Conservation (phyloP, 37 sponge, comb jelly and placozoan species). For the Corticium candelabrum region DNA sequence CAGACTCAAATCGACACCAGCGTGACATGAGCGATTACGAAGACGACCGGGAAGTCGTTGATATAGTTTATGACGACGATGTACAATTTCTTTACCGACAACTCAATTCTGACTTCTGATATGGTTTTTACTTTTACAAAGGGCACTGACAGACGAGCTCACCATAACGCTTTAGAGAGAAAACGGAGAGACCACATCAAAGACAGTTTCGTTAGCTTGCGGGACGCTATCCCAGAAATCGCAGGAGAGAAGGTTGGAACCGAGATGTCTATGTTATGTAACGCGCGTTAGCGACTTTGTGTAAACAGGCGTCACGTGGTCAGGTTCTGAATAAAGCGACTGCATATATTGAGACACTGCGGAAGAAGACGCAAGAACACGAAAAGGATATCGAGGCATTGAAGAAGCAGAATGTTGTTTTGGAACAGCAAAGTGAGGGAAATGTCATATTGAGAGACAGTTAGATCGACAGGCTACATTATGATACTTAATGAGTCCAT, state of each 20-base stretch:
- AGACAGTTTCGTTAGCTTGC: slow-evolving; percentile 71
- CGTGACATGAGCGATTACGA: background rate
- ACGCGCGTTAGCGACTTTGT: too few species aligned
- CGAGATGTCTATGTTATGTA: too few species aligned
- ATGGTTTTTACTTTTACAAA: background rate
- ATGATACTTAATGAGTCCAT: too few species aligned
- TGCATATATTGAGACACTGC: slow-evolving; percentile 78
- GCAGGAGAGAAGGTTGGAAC: slow-evolving; percentile 75
- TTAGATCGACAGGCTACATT: too few species aligned
- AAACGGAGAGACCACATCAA: slow-evolving; percentile 92
- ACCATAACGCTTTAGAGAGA: slow-evolving; percentile 87
- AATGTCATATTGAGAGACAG: too few species aligned
- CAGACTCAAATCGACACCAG: too few species aligned
- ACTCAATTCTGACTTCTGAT: background rate
- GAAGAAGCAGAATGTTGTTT: slow-evolving; percentile 54
- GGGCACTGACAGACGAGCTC: slow-evolving; percentile 57
- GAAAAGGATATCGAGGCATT: slow-evolving; percentile 72
- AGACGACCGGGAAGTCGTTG: background rate
- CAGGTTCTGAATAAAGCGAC: slow-evolving; percentile 89
- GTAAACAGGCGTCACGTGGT: slow-evolving; percentile 74
- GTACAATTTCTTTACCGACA: background rate
- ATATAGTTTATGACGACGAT: background rate
- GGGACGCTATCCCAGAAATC: slow-evolving; percentile 78
- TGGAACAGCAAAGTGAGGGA: slow-evolving; percentile 77
- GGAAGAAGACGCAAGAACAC: slow-evolving; percentile 22